phyloP scores from a whole-genome alignment of 2,113 vertebrate genomes.

The Tetrao urogallus region DNA sequence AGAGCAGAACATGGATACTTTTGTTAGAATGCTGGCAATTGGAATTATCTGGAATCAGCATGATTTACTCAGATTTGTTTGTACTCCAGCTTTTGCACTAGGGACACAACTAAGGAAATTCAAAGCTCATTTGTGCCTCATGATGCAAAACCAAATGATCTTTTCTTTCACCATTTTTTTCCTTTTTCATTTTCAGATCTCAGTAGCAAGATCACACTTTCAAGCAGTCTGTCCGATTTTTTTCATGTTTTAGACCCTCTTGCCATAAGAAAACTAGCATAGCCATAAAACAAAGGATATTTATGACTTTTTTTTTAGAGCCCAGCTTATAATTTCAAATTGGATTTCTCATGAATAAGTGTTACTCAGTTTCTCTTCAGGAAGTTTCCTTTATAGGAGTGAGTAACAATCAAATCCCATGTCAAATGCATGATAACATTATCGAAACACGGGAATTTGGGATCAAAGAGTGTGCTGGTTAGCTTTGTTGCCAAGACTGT shows the following conservation, averaged over 20 bases:
- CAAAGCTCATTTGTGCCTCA: background rate
- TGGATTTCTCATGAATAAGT: background rate
- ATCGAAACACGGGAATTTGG: constrained; percentile 47
- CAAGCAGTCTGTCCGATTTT: background rate
- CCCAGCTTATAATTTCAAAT: background rate
- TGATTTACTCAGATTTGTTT: background rate
- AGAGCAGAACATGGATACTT: constrained; percentile 1
- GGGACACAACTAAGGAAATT: background rate
- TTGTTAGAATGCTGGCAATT: constrained; percentile 33
- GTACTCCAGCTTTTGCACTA: background rate
- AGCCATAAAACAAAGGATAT: background rate
- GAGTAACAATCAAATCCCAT: background rate
- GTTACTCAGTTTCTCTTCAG: background rate
- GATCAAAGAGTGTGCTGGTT: constrained; percentile 48
- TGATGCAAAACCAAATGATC: background rate
- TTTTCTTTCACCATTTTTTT: background rate
- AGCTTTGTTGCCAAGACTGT: constrained; percentile 38
- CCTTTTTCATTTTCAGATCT: background rate
- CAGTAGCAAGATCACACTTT: background rate
- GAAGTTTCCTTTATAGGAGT: background rate
- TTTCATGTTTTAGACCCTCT: background rate
- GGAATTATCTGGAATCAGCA: background rate
- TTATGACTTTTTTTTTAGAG: background rate
- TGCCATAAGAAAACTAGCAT: background rate
- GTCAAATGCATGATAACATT: constrained; percentile 18